Evolutionary conservation across 2,888 invertebrate species (phyloP).

Genomic region (Acleris cristana): DNA sequence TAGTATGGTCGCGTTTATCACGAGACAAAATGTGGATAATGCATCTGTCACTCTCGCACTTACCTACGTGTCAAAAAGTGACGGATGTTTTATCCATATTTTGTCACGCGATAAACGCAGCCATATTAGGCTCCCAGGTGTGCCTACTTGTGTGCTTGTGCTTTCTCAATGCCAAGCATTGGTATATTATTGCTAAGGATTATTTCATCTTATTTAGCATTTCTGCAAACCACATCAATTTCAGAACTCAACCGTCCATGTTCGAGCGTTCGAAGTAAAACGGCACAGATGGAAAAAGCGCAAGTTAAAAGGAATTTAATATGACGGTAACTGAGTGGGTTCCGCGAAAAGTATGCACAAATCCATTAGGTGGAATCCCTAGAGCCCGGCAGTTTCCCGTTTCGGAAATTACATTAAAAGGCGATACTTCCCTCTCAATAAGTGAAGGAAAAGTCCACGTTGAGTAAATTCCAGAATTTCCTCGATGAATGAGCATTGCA

Average conservation of each 20-base stretch:
- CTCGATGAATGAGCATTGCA: constrained; percentile 16
- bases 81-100: too few relatives aligned
- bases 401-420: constrained; percentile 81
- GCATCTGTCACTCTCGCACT: too few relatives aligned
- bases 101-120: too few relatives aligned
- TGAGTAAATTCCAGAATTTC: constrained; percentile 38
- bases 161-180: too few relatives aligned
- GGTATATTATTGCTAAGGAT: too few relatives aligned
- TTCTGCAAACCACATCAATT: too few relatives aligned
- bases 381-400: constrained; percentile 66
- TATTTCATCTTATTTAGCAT: too few relatives aligned
- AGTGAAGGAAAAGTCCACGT: constrained; percentile 62
- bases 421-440: constrained; percentile 73
- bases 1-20: too few relatives aligned
- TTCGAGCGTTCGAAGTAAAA: constrained; percentile 8
- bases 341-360: constrained; percentile 64
- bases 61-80: too few relatives aligned
- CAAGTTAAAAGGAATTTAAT: constrained; percentile 49
- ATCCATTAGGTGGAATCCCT: constrained; percentile 76
- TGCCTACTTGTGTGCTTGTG: too few relatives aligned
- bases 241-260: background rate
- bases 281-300: constrained; percentile 35
- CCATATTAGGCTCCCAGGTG: too few relatives aligned
- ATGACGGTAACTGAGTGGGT: constrained; percentile 59
- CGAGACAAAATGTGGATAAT: too few relatives aligned